phyloP scores from a whole-genome alignment of 1,140 invertebrate genomes.

The Hypsibius dujardini region DNA sequence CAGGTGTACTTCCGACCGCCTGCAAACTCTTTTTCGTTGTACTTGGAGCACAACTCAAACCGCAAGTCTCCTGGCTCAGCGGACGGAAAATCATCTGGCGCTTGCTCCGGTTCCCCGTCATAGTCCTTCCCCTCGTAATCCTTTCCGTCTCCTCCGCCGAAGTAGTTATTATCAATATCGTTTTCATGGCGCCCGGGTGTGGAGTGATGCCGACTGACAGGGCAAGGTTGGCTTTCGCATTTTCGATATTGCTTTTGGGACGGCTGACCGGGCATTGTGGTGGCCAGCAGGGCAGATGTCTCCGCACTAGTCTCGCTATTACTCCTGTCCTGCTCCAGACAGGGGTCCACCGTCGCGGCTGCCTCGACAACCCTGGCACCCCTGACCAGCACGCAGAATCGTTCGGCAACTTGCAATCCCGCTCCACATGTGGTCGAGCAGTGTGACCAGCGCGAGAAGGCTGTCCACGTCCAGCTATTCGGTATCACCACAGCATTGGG shows the following conservation, averaged over 20 bases:
- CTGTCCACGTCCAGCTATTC: neutral
- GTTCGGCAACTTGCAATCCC: constrained; percentile 2
- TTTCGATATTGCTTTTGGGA: neutral
- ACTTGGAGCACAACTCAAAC: neutral
- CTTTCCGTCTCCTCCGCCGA: too few relatives aligned
- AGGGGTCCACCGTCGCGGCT: constrained; percentile 6
- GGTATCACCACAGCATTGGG: neutral
- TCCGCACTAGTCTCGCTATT: neutral
- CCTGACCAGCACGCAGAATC: neutral
- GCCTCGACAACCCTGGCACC: neutral
- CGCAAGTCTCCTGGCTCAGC: neutral
- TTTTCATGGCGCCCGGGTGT: neutral
- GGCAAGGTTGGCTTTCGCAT: neutral
- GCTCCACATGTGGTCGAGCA: neutral
- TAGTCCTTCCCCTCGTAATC: too few relatives aligned
- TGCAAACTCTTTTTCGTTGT: neutral
- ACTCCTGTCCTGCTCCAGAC: neutral
- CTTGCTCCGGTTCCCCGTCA: neutral
- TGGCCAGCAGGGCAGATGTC: neutral
- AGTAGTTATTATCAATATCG: too few relatives aligned
- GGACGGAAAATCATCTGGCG: neutral
- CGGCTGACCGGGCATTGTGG: neutral
- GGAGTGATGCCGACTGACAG: constrained; percentile 1
- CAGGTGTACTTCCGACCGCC: neutral
- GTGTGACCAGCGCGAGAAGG: neutral